Percentiles rank a stretch among this genome's conserved stretches.
Conservation (phyloP, 1,140 invertebrate species). For the Steinernema feltiae region DNA sequence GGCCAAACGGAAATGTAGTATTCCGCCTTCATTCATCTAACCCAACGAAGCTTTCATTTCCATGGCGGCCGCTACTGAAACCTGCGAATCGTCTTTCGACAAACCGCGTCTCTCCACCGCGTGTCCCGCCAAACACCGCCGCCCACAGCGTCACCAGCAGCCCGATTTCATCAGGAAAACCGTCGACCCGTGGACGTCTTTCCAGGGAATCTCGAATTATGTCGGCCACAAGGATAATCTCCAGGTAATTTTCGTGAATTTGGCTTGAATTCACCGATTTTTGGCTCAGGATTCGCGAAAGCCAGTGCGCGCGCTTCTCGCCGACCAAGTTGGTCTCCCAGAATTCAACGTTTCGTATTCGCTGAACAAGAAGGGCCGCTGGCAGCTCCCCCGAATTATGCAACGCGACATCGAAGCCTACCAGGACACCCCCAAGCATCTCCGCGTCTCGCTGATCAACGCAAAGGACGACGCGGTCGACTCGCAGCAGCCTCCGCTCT, state of each 20-base stretch:
- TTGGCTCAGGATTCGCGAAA: neutral
- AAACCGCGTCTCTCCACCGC: neutral
- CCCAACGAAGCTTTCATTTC: neutral
- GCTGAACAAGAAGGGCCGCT: neutral
- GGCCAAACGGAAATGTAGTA: neutral
- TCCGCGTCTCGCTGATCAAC: neutral
- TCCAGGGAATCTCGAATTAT: neutral
- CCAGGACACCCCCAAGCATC: neutral
- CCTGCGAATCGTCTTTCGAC: neutral
- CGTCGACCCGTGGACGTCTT: constrained; percentile 5
- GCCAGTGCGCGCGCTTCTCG: neutral
- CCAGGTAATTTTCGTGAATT: neutral
- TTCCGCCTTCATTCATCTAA: neutral
- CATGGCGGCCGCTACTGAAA: neutral
- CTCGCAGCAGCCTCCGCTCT: neutral
- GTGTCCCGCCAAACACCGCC: neutral
- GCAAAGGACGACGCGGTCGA: neutral
- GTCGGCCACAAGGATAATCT: neutral
- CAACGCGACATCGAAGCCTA: neutral
- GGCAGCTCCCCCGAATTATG: neutral
- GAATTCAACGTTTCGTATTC: neutral
- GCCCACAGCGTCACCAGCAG: neutral
- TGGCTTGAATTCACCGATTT: neutral
- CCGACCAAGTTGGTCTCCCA: neutral
- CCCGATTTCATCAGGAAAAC: constrained; percentile 5